Evolutionary conservation across 2,888 invertebrate species (phyloP).

Genomic region (Dolichomitus sp.): DNA sequence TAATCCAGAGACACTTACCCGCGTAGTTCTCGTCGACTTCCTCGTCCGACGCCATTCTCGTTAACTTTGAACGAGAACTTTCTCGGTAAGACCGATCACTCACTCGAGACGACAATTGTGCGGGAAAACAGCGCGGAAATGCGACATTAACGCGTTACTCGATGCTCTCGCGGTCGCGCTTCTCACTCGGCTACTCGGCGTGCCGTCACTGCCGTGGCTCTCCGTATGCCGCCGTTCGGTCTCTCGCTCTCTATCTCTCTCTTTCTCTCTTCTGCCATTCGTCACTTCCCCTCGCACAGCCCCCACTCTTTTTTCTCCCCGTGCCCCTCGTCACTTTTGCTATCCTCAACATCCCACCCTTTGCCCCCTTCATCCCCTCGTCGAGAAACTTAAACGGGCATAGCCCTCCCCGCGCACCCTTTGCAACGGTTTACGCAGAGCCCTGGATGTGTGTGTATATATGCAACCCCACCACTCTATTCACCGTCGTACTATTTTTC

Average conservation of each 20-base stretch:
- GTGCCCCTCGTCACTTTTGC: slow-evolving; percentile 22
- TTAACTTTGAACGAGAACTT: slow-evolving; percentile 29
- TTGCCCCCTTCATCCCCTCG: slow-evolving; percentile 29
- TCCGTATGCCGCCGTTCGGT: slow-evolving; percentile 38
- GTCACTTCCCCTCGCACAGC: slow-evolving; percentile 69
- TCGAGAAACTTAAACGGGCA: slow-evolving; percentile 8
- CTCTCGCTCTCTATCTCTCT: slow-evolving; percentile 37
- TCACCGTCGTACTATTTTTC: slow-evolving; percentile 64
- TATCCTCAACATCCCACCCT: slow-evolving; percentile 3
- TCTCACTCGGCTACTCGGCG: slow-evolving; percentile 69
- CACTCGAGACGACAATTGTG: slow-evolving; percentile 61
- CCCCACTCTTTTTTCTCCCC: slow-evolving; percentile 53
- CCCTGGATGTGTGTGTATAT: slow-evolving; percentile 61
- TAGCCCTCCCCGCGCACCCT: slow-evolving; percentile 1
- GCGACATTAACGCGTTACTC: slow-evolving; percentile 74
- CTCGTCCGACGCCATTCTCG: slow-evolving; percentile 94
- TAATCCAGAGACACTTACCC: slow-evolving; percentile 89
- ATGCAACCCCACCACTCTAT: slow-evolving; percentile 46
- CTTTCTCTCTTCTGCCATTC: slow-evolving; percentile 64
- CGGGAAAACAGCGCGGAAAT: slow-evolving; percentile 74
- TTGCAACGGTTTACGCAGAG: slow-evolving; percentile 36
- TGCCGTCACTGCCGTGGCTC: slow-evolving; percentile 74
- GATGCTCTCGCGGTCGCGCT: slow-evolving; percentile 70
- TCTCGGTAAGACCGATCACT: slow-evolving; percentile 46
- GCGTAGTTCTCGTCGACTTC: slow-evolving; percentile 95